Conservation (phyloP, 1,140 invertebrate species). For the Maconellicoccus hirsutus region DNA sequence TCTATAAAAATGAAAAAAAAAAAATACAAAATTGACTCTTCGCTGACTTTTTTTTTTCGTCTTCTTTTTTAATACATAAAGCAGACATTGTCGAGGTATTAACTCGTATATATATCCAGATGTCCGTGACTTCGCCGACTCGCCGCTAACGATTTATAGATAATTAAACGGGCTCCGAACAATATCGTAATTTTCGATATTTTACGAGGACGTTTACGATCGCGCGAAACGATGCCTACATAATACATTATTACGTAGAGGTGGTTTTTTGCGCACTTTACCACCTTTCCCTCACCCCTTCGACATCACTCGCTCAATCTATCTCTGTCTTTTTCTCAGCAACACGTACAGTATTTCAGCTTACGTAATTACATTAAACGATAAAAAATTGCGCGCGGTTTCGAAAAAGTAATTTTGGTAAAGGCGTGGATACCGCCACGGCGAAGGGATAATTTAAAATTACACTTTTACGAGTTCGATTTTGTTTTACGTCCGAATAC, state of each 20-base stretch:
- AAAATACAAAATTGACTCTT: background rate
- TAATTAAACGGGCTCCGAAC: conserved; percentile 18
- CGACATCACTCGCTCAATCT: background rate
- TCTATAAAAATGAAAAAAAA: background rate
- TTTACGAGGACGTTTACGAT: conserved; percentile 20
- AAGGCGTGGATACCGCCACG: background rate
- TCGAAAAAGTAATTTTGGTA: background rate
- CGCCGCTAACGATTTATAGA: conserved; percentile 13
- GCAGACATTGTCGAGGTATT: conserved; percentile 16
- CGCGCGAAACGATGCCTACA: conserved; percentile 19
- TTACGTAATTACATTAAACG: conserved; percentile 5
- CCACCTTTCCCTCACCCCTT: no score
- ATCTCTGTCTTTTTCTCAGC: no score
- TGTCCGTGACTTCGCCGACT: conserved; percentile 16
- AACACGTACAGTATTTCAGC: background rate
- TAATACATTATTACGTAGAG: conserved; percentile 14
- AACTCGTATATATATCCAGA: background rate
- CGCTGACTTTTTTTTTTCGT: background rate
- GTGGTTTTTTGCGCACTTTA: no score
- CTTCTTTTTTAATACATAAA: background rate
- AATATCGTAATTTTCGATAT: conserved; percentile 21
- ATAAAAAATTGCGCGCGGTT: background rate
- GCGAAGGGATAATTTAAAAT: background rate
- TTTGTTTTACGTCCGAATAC: no score
- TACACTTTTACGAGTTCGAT: background rate